These are phyloP conservation scores for Prietella phreatophila DNA, from an alignment of 2,113 vertebrate genomes.

Conservation along the genomic window DNA sequence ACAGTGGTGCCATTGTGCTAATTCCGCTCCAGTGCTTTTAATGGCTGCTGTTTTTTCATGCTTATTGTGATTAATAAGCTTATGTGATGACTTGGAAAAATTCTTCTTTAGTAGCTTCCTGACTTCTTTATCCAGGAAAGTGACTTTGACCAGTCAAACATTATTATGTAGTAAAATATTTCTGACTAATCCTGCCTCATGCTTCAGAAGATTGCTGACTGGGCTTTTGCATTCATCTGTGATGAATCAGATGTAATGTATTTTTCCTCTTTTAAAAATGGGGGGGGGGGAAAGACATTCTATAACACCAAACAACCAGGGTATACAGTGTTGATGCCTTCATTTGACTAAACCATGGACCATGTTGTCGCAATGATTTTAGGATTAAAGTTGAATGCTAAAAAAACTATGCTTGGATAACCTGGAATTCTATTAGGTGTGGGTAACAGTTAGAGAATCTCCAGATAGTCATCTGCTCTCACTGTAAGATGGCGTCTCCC, in stretches of 20 bases:
- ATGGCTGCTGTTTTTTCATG: neutral
- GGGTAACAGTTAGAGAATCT: conserved; percentile 9
- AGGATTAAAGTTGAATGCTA: neutral
- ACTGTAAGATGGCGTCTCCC: conserved; percentile 34
- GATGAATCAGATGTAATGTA: conserved; percentile 55
- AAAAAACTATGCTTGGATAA: conserved; percentile 6
- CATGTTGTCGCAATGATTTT: conserved; percentile 10
- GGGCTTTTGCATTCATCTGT: conserved; percentile 59
- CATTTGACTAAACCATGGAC: neutral
- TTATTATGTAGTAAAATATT: conserved; percentile 57
- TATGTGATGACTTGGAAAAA: neutral
- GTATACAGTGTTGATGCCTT: neutral
- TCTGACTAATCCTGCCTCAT: conserved; percentile 57
- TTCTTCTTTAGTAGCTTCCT: neutral
- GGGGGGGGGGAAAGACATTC: neutral
- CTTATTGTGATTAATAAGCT: conserved; percentile 14
- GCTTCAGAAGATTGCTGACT: conserved; percentile 64
- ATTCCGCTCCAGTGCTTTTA: neutral
- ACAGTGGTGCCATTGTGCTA: neutral
- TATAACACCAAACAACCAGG: neutral
- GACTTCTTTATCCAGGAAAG: neutral
- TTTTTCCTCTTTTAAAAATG: conserved; percentile 32
- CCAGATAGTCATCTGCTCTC: conserved; percentile 41
- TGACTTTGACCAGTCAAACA: conserved; percentile 37
- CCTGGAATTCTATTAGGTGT: neutral